phyloP scores from a whole-genome alignment of 92 coral and sea anemone genomes.

The Zoanthus gigantus region DNA sequence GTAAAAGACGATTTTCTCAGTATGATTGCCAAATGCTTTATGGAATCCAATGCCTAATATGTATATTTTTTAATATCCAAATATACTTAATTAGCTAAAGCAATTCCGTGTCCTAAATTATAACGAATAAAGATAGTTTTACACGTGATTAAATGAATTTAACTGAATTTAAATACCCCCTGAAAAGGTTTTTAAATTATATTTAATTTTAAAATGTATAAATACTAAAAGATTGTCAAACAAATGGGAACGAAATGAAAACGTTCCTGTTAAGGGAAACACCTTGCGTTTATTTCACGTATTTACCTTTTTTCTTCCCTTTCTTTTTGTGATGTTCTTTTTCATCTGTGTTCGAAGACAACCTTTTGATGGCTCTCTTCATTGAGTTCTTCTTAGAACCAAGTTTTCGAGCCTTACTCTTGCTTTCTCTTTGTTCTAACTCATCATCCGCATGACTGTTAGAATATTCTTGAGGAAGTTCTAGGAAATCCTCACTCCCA shows the following conservation, averaged over 20 bases:
- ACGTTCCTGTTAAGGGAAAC: neutral
- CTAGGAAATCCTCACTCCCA: constrained; percentile 67
- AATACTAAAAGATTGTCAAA: neutral
- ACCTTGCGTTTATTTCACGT: neutral
- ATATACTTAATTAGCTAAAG: too few relatives aligned
- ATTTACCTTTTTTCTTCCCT: constrained; percentile 41
- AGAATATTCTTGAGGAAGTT: constrained; percentile 64
- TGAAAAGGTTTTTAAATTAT: too few relatives aligned
- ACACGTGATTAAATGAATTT: too few relatives aligned
- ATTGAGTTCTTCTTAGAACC: constrained; percentile 10
- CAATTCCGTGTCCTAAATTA: neutral
- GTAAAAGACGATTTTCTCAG: too few relatives aligned
- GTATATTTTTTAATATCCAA: too few relatives aligned
- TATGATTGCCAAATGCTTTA: too few relatives aligned
- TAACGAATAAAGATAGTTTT: too few relatives aligned
- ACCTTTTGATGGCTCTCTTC: constrained; percentile 23
- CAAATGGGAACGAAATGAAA: neutral
- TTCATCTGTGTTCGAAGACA: constrained; percentile 27
- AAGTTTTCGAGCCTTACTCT: constrained; percentile 6
- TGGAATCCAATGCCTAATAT: too few relatives aligned
- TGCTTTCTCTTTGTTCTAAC: constrained; percentile 57
- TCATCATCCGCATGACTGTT: constrained; percentile 80
- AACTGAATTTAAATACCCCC: too few relatives aligned
- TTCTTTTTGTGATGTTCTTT: constrained; percentile 30
- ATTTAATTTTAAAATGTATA: too few relatives aligned